Conservation (phyloP, 1,140 invertebrate genomes). For the Drosophila ficusphila region DNA sequence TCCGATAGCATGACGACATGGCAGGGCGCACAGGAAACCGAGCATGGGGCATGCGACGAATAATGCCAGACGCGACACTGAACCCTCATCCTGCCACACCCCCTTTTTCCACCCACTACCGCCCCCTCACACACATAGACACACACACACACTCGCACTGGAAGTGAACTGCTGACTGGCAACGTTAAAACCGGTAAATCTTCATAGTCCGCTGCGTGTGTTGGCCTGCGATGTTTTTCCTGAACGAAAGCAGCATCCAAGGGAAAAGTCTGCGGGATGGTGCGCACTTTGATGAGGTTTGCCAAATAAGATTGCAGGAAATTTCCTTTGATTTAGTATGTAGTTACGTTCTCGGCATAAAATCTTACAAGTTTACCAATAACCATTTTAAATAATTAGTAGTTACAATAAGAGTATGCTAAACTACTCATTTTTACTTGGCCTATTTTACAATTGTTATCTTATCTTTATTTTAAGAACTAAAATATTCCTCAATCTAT, state of each 20-base stretch:
- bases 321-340: background rate
- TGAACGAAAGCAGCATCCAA: constrained; percentile 3
- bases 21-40: constrained; percentile 72
- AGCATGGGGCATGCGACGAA: constrained; percentile 61
- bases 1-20: constrained; percentile 72
- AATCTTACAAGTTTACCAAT: no score
- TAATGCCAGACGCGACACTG: constrained; percentile 80
- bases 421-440: no score
- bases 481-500: no score
- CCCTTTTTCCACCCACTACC: constrained; percentile 2
- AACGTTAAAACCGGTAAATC: constrained; percentile 82
- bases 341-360: no score
- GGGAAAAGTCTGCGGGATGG: background rate
- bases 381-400: no score
- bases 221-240: constrained; percentile 47
- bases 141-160: constrained; percentile 10
- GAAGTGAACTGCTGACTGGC: constrained; percentile 74
- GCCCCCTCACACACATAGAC: background rate
- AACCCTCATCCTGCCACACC: constrained; percentile 13
- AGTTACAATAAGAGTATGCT: no score
- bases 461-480: no score
- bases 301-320: background rate
- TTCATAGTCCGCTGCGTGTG: constrained; percentile 75
- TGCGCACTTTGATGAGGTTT: background rate
- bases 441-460: no score